Conservation (phyloP, 2,888 invertebrate genomes). For the Limnephilus auricula region DNA sequence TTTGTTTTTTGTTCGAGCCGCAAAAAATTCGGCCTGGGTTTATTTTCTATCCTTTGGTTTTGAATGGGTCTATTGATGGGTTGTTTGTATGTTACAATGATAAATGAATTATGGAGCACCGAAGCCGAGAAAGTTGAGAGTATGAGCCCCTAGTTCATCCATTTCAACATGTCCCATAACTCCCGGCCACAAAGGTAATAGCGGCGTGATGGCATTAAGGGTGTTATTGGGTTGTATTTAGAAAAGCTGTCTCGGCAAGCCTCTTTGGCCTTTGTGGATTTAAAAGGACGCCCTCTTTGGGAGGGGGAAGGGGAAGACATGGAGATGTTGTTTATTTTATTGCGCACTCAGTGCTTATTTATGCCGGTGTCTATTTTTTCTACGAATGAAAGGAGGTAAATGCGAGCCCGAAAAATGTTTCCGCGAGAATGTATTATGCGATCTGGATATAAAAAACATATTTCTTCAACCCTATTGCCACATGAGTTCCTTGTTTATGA, state of each 20-base stretch:
- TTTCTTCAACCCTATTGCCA: slow-evolving; percentile 34
- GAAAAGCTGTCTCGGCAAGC: slow-evolving; percentile 53
- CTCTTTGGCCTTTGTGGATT: slow-evolving; percentile 46
- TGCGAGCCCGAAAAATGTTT: slow-evolving; percentile 25
- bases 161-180: slow-evolving; percentile 39
- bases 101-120: slow-evolving; percentile 13
- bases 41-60: neutral
- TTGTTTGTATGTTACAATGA: slow-evolving; percentile 14
- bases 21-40: neutral
- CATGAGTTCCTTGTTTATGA: slow-evolving; percentile 16
- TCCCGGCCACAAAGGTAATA: slow-evolving; percentile 37
- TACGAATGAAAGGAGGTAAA: slow-evolving; percentile 27
- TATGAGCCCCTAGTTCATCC: neutral
- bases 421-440: slow-evolving; percentile 24
- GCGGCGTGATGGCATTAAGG: slow-evolving; percentile 41
- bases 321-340: slow-evolving; percentile 58
- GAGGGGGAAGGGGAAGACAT: slow-evolving; percentile 35
- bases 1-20: neutral
- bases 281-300: slow-evolving; percentile 32
- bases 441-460: slow-evolving; percentile 20
- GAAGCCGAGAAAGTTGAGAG: neutral
- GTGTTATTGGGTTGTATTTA: slow-evolving; percentile 63
- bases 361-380: slow-evolving; percentile 43
- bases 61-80: slow-evolving; percentile 8
- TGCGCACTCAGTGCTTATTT: slow-evolving; percentile 60